Percentiles rank a stretch among this genome's conserved stretches.
phyloP scores from a whole-genome alignment of 1,140 invertebrate species.

The Drosophila ficusphila region DNA sequence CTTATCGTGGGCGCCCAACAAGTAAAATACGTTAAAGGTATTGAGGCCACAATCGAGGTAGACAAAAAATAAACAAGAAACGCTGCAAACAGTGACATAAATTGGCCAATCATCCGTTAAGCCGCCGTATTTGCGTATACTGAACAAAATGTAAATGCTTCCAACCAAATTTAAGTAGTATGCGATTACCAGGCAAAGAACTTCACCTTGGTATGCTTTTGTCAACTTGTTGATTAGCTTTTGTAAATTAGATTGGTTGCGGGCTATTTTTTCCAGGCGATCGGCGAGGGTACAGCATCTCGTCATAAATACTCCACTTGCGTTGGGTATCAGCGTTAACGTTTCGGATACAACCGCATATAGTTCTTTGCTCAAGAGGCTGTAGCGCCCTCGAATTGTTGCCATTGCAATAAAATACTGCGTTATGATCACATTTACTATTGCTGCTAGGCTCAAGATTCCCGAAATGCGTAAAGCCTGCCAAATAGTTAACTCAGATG shows the following conservation, averaged over 20 bases:
- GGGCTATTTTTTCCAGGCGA: conserved; percentile 37
- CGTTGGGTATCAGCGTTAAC: conserved; percentile 4
- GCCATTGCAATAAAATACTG: conserved; percentile 46
- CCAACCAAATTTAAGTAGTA: conserved; percentile 25
- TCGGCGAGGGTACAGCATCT: conserved; percentile 54
- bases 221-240: conserved; percentile 6
- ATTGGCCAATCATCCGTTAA: not conserved
- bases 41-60: conserved; percentile 23
- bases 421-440: conserved; percentile 29
- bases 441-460: not conserved
- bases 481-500: not conserved
- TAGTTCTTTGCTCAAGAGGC: conserved; percentile 29
- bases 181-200: not conserved
- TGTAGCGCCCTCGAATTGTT: conserved; percentile 30
- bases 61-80: not conserved
- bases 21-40: conserved; percentile 11
- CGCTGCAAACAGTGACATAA: not conserved
- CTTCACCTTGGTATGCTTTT: conserved; percentile 23
- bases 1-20: conserved; percentile 20
- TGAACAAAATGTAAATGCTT: conserved; percentile 8
- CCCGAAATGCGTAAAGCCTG: not conserved
- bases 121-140: not conserved
- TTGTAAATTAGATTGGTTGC: conserved; percentile 32
- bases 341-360: conserved; percentile 16
- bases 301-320: conserved; percentile 6